Evolutionary conservation across 2,888 invertebrate genomes (phyloP).

Genomic region (Agonum fuliginosum): DNA sequence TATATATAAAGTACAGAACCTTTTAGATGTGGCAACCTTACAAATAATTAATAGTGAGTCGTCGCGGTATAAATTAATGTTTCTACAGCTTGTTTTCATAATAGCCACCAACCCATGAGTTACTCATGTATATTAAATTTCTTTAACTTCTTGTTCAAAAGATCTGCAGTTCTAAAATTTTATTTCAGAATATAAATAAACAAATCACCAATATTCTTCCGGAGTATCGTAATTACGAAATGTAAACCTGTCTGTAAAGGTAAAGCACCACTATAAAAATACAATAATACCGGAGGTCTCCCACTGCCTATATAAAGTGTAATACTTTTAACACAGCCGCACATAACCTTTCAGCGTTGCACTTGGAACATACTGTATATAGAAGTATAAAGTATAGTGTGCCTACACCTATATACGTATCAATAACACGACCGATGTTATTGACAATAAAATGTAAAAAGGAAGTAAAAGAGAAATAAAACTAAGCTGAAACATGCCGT

Average conservation of each 20-base stretch:
- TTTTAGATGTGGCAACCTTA: too few species aligned
- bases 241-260: not conserved
- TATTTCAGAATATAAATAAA: not conserved
- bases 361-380: not conserved
- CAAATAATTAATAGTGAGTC: too few species aligned
- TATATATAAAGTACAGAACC: too few species aligned
- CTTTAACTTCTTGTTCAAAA: not conserved
- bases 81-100: too few species aligned
- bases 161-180: not conserved
- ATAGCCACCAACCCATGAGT: too few species aligned
- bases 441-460: slow-evolving; percentile 58
- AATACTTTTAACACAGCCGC: slow-evolving; percentile 34
- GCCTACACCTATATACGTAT: too few species aligned
- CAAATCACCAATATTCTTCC: slow-evolving; percentile 1
- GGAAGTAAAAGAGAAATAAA: slow-evolving; percentile 52
- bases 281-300: not conserved
- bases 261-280: not conserved
- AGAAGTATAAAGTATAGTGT: slow-evolving; percentile 38
- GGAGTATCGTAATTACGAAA: slow-evolving; percentile 4
- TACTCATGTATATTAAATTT: not conserved
- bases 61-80: too few species aligned
- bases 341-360: slow-evolving; percentile 45
- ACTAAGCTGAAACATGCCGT: slow-evolving; percentile 52
- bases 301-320: slow-evolving; percentile 7
- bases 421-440: slow-evolving; percentile 53